A percentile compares a stretch with the other conserved stretches of the same genome.
Conservation (phyloP, 2,113 vertebrate species). For the Strix aluco region DNA sequence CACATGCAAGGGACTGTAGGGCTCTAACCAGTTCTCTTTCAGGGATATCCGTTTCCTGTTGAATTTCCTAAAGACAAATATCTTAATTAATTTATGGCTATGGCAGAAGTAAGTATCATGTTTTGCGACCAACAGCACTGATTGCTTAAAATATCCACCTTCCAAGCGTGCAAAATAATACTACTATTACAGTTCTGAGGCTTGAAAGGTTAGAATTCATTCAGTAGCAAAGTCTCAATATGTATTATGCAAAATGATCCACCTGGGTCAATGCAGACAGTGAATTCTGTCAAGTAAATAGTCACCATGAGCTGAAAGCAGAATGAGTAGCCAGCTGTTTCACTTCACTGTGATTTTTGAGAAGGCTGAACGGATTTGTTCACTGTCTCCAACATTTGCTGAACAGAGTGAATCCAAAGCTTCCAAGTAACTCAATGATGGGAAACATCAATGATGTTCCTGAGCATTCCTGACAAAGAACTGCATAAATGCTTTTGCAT, state of each 20-base stretch:
- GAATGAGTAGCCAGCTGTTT: not conserved
- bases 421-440: not conserved
- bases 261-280: not conserved
- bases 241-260: not conserved
- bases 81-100: not conserved
- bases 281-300: not conserved
- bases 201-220: not conserved
- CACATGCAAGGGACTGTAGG: slow-evolving; percentile 94
- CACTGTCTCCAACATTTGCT: not conserved
- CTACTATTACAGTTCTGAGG: not conserved
- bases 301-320: not conserved
- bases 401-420: not conserved
- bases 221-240: not conserved
- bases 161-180: not conserved
- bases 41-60: slow-evolving; percentile 96
- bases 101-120: not conserved
- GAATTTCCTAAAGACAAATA: slow-evolving; percentile 87
- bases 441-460: not conserved
- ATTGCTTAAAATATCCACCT: not conserved
- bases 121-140: not conserved
- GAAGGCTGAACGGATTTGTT: not conserved
- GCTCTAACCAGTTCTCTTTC: slow-evolving; percentile 95
- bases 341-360: not conserved
- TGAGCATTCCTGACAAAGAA: not conserved
- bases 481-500: not conserved